Base-by-base conservation (phyloP, 2,888 invertebrate genomes). In the Corbicula japonica region DNA sequence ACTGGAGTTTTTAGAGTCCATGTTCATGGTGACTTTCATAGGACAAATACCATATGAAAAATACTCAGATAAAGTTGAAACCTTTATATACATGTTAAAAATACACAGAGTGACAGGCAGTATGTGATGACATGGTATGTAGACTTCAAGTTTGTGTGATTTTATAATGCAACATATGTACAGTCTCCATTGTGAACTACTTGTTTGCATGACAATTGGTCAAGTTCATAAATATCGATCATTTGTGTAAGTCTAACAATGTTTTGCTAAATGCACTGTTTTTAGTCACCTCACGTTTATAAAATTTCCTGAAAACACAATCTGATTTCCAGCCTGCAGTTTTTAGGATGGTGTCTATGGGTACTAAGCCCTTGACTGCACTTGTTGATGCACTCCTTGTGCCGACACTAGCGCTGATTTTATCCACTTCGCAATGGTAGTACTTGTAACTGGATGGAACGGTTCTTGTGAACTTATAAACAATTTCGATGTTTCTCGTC, bases 1-100 rank as follows among this genome's bases (percentile, higher is more conserved):
- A 50, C 35, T 21, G 34, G 71, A 71, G 71, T 52, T 50, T 71
- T 71, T 41, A 70, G 70, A 70, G 70, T 50, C 34, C 15, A 23
- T 65, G 4, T 5, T 50, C 26, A 50, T 6, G 23, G 15, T 26
- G 4, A 26, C 15, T 50, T n/a, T 6, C 18, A 5, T 5, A 6
- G 18, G 5, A 12, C 21, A 4, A 5, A 6, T 4, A 46, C 6
- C 6, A 46, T 46, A n/a, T n/a, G 18, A 6, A 46, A 46, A 10
- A 28, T 50, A 50, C 23, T 50, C 8, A 8, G 5, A 15, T 50
- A 21, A 50, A 8, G 5, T 2, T 23, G 8, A 50, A 26, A 26
- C 28, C 10, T 6, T 50, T 10, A 15, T 26, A 50, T 8, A 26
- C 5, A 2, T 10, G 4, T 6, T 6, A 8, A 50, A 50, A 50